Evolutionary conservation across 2,888 invertebrate species (phyloP), one percentile per base, ranked within the genome.

Genomic region (Drosophila niveifrons): DNA sequence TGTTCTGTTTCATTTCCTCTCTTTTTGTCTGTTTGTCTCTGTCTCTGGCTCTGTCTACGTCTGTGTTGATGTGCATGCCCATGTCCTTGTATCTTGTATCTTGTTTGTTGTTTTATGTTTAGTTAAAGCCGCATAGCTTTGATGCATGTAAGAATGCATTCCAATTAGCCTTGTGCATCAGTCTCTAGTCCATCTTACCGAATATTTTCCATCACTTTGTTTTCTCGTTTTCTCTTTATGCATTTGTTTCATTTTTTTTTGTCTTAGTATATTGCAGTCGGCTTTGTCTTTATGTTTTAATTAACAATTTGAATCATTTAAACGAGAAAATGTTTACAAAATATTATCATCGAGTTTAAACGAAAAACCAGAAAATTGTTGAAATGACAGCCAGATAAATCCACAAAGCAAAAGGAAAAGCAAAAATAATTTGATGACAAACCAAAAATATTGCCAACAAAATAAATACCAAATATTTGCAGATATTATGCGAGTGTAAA

Each of bases 91-190:
- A 41, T 66, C 47, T 62, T 65, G 75, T 58, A 10, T 34, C 39
- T 39, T 13, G 39, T 39, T 39, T 39, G 39, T 39, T 41, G 39
- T 41, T 41, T 71, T 53, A 53, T 75, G 46, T 44, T 43, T 48
- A 52, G 44, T 53, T 61, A 47, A 53, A 48, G 58, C 51, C 63
- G 23, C 57, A 62, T 72, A 46, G 66, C 75, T 61, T 64, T 75
- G 72, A 61, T 61, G 47, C 36, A 69, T 44, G 44, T 44, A n/a
- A 46, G 55, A 34, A 39, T 75, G 75, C 56, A 63, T 75, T 75
- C 67, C 75, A 75, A 75, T 75, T 75, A 66, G 67, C 48, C 47
- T 41, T 52, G 43, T 15, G n/a, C 15, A 34, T 23, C n/a, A 28
- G 11, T 13, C 28, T 34, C 23, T 50, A 56, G 55, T 47, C 13